phyloP scores from a whole-genome alignment of 2,888 invertebrate species.

The Heliconius charithonia region DNA sequence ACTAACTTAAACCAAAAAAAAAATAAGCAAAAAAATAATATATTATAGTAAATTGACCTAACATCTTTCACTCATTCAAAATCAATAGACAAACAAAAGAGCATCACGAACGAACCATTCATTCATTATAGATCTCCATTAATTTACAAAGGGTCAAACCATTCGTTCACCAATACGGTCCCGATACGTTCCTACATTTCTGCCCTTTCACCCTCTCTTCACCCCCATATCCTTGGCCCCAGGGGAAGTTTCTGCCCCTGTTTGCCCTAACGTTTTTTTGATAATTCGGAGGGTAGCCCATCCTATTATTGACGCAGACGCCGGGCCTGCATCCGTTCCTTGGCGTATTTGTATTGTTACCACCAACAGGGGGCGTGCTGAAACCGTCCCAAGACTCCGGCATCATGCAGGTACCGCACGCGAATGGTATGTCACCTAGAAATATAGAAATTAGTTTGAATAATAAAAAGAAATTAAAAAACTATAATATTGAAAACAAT shows the following conservation, averaged over 20 bases:
- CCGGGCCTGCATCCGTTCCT: constrained; percentile 73
- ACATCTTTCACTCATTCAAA: constrained; percentile 18
- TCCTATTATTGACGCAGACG: constrained; percentile 62
- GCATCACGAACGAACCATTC: constrained; percentile 4
- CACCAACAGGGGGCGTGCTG: constrained; percentile 61
- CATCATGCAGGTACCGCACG: constrained; percentile 67
- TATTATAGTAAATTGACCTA: constrained; percentile 10
- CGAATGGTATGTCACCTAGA: constrained; percentile 71
- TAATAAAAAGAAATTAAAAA: constrained; percentile 6
- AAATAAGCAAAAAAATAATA: neutral
- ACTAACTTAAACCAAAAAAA: constrained; percentile 4
- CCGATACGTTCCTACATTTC: constrained; percentile 68
- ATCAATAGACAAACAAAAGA: neutral
- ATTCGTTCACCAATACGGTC: constrained; percentile 69
- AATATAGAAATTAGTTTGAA: constrained; percentile 34
- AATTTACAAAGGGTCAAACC: constrained; percentile 31
- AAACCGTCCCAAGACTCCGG: constrained; percentile 71
- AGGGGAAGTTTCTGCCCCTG: constrained; percentile 71
- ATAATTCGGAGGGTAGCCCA: constrained; percentile 62
- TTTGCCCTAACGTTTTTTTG: constrained; percentile 58
- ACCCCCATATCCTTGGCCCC: constrained; percentile 68
- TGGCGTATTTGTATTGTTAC: constrained; percentile 67
- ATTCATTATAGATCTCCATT: constrained; percentile 10
- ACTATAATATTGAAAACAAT: neutral
- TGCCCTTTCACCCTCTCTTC: constrained; percentile 76